Evolutionary conservation across 2,888 invertebrate species (phyloP).

Genomic region (Atherix ibis): DNA sequence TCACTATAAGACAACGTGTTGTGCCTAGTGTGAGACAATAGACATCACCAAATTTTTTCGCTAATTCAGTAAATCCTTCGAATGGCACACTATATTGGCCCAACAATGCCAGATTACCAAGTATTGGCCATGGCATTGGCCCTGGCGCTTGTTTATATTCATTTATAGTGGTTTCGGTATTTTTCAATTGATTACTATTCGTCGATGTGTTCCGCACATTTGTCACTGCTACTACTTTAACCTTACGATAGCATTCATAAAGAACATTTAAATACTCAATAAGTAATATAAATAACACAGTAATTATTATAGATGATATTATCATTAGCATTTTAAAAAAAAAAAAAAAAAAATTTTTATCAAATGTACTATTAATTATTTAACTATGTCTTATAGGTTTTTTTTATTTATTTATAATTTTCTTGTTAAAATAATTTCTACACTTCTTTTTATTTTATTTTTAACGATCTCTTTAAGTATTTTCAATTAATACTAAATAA

Average conservation of each 20-base stretch:
- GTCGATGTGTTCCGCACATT: slow-evolving; percentile 5
- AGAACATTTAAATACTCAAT: slow-evolving; percentile 17
- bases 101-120: slow-evolving; percentile 55
- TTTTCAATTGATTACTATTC: slow-evolving; percentile 8
- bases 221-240: slow-evolving; percentile 14
- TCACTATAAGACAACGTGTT: slow-evolving; percentile 56
- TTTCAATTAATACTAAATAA: no score
- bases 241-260: slow-evolving; percentile 18
- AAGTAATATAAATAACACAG: slow-evolving; percentile 12
- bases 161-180: slow-evolving; percentile 10
- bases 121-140: slow-evolving; percentile 47
- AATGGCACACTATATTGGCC: slow-evolving; percentile 50
- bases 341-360: not conserved
- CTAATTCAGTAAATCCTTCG: slow-evolving; percentile 51
- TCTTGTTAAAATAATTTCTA: no score
- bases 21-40: slow-evolving; percentile 52
- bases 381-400: no score
- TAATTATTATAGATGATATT: slow-evolving; percentile 11
- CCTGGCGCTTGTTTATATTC: slow-evolving; percentile 40
- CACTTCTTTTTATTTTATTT: no score
- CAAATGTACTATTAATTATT: no score
- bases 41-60: slow-evolving; percentile 55
- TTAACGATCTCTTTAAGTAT: no score
- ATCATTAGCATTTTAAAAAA: slow-evolving; percentile 13
- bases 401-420: no score